Evolutionary conservation across 2,888 invertebrate species (phyloP).

Genomic region (Euplexia lucipara): DNA sequence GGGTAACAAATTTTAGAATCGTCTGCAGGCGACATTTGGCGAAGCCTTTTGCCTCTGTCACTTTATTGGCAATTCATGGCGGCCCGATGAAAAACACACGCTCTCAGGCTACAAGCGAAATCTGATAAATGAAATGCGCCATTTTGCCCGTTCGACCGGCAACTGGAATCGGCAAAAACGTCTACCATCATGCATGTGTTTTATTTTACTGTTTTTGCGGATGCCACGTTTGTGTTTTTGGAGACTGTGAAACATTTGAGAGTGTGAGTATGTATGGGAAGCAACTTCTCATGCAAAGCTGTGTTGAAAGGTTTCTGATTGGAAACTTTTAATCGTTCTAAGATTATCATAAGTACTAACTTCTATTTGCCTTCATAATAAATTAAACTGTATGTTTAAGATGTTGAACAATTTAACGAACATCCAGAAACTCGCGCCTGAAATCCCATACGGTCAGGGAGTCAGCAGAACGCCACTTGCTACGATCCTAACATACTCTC

Average conservation of each 20-base stretch:
- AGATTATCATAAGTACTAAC: no score
- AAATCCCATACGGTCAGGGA: no score
- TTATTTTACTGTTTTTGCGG: slow-evolving; percentile 34
- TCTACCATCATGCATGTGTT: slow-evolving; percentile 27
- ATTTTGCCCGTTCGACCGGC: slow-evolving; percentile 49
- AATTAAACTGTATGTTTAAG: no score
- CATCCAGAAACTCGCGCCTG: no score
- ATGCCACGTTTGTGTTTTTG: slow-evolving; percentile 15
- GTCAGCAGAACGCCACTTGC: no score
- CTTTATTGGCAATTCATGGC: slow-evolving; percentile 68
- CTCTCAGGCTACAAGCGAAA: slow-evolving; percentile 64
- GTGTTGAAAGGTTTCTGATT: no score
- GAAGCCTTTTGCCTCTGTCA: slow-evolving; percentile 51
- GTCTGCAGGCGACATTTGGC: slow-evolving; percentile 67
- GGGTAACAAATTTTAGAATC: slow-evolving; percentile 58
- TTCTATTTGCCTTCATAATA: no score
- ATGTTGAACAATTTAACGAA: no score
- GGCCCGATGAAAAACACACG: slow-evolving; percentile 66
- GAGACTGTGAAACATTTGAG: not conserved
- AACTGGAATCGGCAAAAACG: slow-evolving; percentile 62
- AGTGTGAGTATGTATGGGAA: not conserved
- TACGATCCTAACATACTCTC: no score
- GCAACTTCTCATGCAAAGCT: not conserved
- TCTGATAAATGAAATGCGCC: slow-evolving; percentile 72
- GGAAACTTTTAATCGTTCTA: no score